Evolutionary conservation across 2,888 invertebrate species (phyloP), one percentile per base, ranked within the genome.

Genomic region (Philereme transversata): DNA sequence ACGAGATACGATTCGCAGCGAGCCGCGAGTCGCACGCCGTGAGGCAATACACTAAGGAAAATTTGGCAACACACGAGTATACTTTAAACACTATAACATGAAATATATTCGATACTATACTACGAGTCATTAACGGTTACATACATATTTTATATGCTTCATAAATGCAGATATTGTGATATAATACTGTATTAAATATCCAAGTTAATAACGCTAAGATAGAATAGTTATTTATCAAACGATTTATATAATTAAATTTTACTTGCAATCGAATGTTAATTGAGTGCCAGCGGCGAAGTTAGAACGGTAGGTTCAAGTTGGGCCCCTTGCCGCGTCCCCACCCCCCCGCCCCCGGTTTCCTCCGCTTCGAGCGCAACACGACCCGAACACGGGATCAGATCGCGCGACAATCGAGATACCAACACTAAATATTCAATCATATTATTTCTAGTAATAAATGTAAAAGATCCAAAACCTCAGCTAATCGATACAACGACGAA

Each of bases 61-160:
- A 87, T 87, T 87, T 87, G 87, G 87, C 87, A 82, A 81, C 84
- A 71, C 52, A 70, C 59, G 67, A 69, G 57, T 66, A 67, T 59
- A 60, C 64, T 60, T 58, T 59, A 63, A 62, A 58, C 41, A 57
- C 59, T 62, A 62, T 57, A 67, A 63, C 60, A 65, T 60, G 64
- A 51, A 68, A 62, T 56, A 64, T 46, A 66, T 62, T 57, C 56
- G 40, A 41, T 51, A 43, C 40, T 47, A 45, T 38, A 45, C 36
- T 22, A 22, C 22, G 22, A 22, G 22, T 22, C 22, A 43, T 49
- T 51, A 48, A 56, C 48, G 50, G 38, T 50, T 55, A 60, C 10
- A 50, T 52, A 66, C 63, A 62, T 69, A 67, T 65, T 56, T 10
- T 11, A 67, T 65, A 67, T 64, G 65, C 36, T 55, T 61, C 38